Conservation (phyloP, 2,888 invertebrate species). For the Chrysopilus asiliformis region DNA sequence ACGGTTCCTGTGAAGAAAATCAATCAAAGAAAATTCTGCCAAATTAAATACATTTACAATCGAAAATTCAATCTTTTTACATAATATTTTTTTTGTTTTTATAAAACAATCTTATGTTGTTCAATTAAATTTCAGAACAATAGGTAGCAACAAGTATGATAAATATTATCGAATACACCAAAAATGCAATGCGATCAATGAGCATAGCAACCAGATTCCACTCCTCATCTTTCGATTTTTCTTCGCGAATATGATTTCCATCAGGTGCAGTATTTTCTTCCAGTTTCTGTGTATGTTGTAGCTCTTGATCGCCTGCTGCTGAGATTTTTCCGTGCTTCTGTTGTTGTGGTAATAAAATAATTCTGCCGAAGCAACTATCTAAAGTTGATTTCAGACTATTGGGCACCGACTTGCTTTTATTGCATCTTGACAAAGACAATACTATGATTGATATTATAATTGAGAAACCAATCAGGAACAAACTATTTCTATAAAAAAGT, state of each 20-base stretch:
- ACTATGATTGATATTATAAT: slow-evolving; percentile 41
- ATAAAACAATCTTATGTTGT: too few species aligned
- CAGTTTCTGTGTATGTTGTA: slow-evolving; percentile 35
- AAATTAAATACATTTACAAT: too few species aligned
- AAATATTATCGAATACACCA: slow-evolving; percentile 43
- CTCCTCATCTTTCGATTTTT: slow-evolving; percentile 39
- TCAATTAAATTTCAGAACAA: too few species aligned
- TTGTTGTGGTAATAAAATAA: slow-evolving; percentile 17
- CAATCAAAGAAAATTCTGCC: too few species aligned
- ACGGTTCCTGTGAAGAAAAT: too few species aligned
- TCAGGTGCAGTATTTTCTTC: slow-evolving; percentile 30
- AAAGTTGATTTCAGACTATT: slow-evolving; percentile 28
- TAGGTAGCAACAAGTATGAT: slow-evolving; percentile 39
- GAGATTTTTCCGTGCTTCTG: slow-evolving; percentile 15
- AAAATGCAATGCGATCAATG: slow-evolving; percentile 46
- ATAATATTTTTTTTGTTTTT: too few species aligned
- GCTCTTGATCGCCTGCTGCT: too few species aligned
- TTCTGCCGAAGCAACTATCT: slow-evolving; percentile 21
- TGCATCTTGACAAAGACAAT: slow-evolving; percentile 37
- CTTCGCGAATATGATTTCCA: slow-evolving; percentile 29
- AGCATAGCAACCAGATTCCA: slow-evolving; percentile 51
- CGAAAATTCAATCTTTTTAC: too few species aligned
- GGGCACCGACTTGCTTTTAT: slow-evolving; percentile 25
- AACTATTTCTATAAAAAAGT: slow-evolving; percentile 41
- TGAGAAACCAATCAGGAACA: slow-evolving; percentile 39